phyloP scores from a whole-genome alignment of 2,797 vertebrate species.

The Argya squamiceps region DNA sequence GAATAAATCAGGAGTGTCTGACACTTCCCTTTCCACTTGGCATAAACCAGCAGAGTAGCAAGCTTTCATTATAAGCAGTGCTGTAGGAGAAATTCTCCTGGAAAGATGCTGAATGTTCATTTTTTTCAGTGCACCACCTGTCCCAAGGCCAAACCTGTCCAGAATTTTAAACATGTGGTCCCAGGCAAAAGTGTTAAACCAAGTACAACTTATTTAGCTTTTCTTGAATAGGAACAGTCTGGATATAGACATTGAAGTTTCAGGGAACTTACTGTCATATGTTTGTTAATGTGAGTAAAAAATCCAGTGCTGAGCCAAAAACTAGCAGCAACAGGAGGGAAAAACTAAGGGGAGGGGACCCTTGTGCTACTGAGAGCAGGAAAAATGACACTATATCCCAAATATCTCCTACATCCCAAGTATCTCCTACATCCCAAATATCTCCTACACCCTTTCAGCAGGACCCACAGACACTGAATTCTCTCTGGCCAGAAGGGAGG shows the following conservation, averaged over 20 bases:
- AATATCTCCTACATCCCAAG: background rate
- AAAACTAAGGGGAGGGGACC: background rate
- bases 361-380: background rate
- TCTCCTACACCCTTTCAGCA: background rate
- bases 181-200: background rate
- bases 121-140: background rate
- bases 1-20: background rate
- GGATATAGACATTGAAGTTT: background rate
- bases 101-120: background rate
- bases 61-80: background rate
- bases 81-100: constrained; percentile 11
- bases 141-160: background rate
- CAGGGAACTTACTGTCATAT: background rate
- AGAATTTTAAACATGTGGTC: constrained; percentile 39
- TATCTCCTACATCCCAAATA: background rate
- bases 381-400: background rate
- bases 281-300: background rate
- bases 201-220: background rate
- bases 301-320: background rate
- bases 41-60: background rate
- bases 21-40: background rate
- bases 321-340: background rate
- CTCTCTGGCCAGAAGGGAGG: background rate
- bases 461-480: background rate
- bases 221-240: background rate